Base-by-base conservation (phyloP, 2,797 vertebrate genomes). In the Sarcoramphus papa region DNA sequence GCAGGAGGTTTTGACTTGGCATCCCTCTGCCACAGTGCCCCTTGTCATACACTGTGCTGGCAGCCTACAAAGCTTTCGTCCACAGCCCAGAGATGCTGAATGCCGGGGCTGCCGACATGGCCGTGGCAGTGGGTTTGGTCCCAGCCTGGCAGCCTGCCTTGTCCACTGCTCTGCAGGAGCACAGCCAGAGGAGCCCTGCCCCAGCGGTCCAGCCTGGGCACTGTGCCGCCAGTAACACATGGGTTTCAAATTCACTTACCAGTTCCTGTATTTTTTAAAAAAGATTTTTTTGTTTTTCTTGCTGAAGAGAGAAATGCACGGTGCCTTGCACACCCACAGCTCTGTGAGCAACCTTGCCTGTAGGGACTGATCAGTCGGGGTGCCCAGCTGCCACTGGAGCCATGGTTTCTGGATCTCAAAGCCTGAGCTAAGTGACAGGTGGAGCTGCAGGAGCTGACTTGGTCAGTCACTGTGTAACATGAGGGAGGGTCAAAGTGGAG, bases 71-170 rank as follows among this genome's bases (percentile, higher is more conserved):
- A 70, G 27, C 27, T 41, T 72, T 65, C 2, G 2, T 53, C 51
- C 68, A 27, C n/a, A 57, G 33, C 37, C 25, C n/a, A 77, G 48
- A 37, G 70, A 31, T 9, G 20, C 11, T 20, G 18, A 63, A 41
- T 1, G 0, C 21, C 0, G 0, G 30, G 25, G 47, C 37, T 64
- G 48, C 37, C 1, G 0, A 30, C n/a, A 40, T 14, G 43, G n/a
- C 40, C 1, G 0, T 23, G 20, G 48, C 48, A 37, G 23, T 31
- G 33, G 13, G 27, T 57, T 63, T 77, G 8, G 31, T 27, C 17
- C 23, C 76, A 73, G 22, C 12, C 25, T 77, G 23, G 28, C 64
- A 81, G 30, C 41, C 47, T 2, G 0, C 23, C 48, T 33, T 30
- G 41, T 23, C 30, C 37, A 22, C 27, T 33, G 33, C 47, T 65